Conservation (phyloP, 2,888 invertebrate species). For the Ctenicera cuprea region DNA sequence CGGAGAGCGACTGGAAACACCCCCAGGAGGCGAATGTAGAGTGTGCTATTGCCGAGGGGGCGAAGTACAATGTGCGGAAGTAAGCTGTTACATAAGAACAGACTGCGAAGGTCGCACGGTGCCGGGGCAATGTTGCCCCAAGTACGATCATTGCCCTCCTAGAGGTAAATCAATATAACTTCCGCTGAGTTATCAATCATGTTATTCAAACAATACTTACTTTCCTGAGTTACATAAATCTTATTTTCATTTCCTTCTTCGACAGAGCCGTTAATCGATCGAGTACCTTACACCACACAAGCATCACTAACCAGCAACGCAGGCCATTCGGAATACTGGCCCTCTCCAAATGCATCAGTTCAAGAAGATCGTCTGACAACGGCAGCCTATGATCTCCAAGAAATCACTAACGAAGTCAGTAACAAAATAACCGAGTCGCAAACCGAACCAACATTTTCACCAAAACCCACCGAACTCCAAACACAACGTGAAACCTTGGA, state of each 20-base stretch:
- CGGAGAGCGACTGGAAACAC: conserved; percentile 82
- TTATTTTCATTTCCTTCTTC: conserved; percentile 1
- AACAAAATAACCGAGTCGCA: conserved; percentile 51
- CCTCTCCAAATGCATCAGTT: conserved; percentile 46
- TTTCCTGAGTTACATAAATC: conserved; percentile 1
- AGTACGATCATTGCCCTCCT: conserved; percentile 87
- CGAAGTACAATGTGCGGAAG: conserved; percentile 85
- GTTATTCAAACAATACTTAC: conserved; percentile 8
- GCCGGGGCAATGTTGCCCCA: conserved; percentile 86
- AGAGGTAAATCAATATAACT: conserved; percentile 72
- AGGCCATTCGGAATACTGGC: conserved; percentile 44
- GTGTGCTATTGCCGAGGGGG: conserved; percentile 89
- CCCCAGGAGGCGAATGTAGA: conserved; percentile 84
- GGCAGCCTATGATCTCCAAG: conserved; percentile 44
- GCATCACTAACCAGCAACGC: conserved; percentile 32
- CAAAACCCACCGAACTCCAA: conserved; percentile 19
- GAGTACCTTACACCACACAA: conserved; percentile 53
- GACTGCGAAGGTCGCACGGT: conserved; percentile 85
- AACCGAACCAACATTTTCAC: conserved; percentile 18
- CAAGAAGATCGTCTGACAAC: conserved; percentile 34
- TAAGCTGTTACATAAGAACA: conserved; percentile 84
- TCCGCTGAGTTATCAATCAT: conserved; percentile 27
- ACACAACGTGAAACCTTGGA: conserved; percentile 20
- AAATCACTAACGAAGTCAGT: conserved; percentile 54
- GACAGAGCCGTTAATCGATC: conserved; percentile 55